Evolutionary conservation across 2,888 invertebrate species (phyloP).

Genomic region (Kryphioiulus occultus): DNA sequence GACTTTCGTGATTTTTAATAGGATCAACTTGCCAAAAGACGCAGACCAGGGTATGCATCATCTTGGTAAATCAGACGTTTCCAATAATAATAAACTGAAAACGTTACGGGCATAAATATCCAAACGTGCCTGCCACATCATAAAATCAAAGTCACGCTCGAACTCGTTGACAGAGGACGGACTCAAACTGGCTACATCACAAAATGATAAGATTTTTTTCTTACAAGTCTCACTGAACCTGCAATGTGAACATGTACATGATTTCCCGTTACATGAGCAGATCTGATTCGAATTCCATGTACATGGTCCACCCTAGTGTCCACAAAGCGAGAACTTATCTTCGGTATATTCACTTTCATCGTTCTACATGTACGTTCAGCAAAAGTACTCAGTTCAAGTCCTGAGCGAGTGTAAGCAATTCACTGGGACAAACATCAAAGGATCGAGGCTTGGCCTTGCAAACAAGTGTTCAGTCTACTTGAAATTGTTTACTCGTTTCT

Average conservation of each 20-base stretch:
- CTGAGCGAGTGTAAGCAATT: too few relatives aligned
- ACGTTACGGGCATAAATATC: neutral
- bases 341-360: too few relatives aligned
- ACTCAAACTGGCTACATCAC: too few relatives aligned
- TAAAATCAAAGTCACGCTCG: neutral
- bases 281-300: too few relatives aligned
- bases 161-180: neutral
- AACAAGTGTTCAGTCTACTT: neutral
- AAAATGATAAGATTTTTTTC: too few relatives aligned
- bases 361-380: too few relatives aligned
- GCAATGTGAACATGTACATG: too few relatives aligned
- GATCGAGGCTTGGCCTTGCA: neutral
- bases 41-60: neutral
- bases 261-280: too few relatives aligned
- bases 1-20: neutral
- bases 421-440: neutral
- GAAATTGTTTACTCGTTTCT: constrained; percentile 19
- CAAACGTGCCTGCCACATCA: neutral
- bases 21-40: constrained; percentile 8
- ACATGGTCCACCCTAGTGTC: too few relatives aligned
- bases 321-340: too few relatives aligned
- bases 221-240: too few relatives aligned
- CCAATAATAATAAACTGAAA: neutral
- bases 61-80: neutral
- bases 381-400: too few relatives aligned